phyloP scores from a whole-genome alignment of 2,113 vertebrate species.

The Odocoileus hemionus region DNA sequence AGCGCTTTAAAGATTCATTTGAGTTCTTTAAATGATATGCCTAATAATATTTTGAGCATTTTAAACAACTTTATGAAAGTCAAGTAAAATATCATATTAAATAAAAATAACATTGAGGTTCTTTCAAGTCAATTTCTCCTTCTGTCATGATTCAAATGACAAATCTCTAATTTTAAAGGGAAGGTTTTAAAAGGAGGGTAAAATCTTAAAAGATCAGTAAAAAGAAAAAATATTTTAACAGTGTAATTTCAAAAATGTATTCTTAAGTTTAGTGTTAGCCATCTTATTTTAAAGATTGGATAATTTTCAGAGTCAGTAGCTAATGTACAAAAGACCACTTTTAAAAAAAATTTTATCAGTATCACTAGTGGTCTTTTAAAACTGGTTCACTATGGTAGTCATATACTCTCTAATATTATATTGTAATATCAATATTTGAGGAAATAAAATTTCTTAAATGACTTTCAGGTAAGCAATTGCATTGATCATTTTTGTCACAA shows the following conservation, averaged over 20 bases:
- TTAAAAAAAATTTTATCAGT: neutral
- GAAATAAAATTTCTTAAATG: neutral
- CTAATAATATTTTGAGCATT: constrained; percentile 70
- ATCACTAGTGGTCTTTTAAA: neutral
- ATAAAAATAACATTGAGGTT: neutral
- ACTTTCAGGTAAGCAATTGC: neutral
- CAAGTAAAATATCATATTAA: constrained; percentile 62
- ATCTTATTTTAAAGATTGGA: neutral
- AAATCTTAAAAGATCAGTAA: constrained; percentile 24
- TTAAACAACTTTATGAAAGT: constrained; percentile 69
- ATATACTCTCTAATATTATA: neutral
- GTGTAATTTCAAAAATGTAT: neutral
- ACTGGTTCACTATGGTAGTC: neutral
- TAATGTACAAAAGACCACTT: neutral
- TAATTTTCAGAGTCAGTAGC: neutral
- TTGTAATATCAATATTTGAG: neutral
- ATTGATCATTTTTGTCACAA: neutral
- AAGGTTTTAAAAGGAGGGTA: neutral
- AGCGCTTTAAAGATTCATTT: constrained; percentile 74
- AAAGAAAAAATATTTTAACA: neutral
- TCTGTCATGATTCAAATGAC: neutral
- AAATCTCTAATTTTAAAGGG: neutral
- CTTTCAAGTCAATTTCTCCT: constrained; percentile 6
- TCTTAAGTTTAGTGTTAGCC: neutral
- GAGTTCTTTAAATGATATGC: constrained; percentile 68